These are phyloP conservation scores for Parotocinclus haroldoi DNA, from an alignment of 2,797 vertebrate species.

Conservation along the genomic window DNA sequence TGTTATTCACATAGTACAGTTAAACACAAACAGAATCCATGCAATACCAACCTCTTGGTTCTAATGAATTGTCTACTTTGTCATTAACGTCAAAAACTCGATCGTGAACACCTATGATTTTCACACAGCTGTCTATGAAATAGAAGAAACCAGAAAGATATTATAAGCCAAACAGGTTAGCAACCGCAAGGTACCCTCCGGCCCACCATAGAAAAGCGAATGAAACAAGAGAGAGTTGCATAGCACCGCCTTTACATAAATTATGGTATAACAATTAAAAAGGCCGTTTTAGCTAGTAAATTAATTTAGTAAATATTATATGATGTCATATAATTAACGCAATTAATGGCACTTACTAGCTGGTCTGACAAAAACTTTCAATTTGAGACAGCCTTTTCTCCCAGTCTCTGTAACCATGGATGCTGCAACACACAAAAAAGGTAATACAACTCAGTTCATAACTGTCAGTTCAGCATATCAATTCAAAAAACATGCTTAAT, in stretches of 20 bases:
- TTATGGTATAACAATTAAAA: conserved; percentile 12
- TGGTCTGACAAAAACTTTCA: conserved; percentile 96
- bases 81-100: conserved; percentile 99
- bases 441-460: not conserved
- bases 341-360: conserved; percentile 85
- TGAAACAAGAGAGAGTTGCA: conserved; percentile 65
- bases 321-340: conserved; percentile 38
- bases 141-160: conserved; percentile 68
- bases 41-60: conserved; percentile 99
- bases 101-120: conserved; percentile 99
- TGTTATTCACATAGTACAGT: conserved; percentile 58
- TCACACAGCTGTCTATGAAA: conserved; percentile 99
- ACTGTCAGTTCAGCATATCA: no score
- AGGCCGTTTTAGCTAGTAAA: not conserved
- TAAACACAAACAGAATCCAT: conserved; percentile 77
- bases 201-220: conserved; percentile 70
- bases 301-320: conserved; percentile 9
- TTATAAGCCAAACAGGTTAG: conserved; percentile 90
- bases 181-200: conserved; percentile 71
- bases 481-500: no score
- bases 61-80: conserved; percentile 99
- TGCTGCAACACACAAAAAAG: conserved; percentile 63
- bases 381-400: conserved; percentile 94
- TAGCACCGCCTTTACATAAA: conserved; percentile 46
- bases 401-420: conserved; percentile 93